Conservation (phyloP, 2,797 vertebrate genomes). For the Epinephelus coioides region DNA sequence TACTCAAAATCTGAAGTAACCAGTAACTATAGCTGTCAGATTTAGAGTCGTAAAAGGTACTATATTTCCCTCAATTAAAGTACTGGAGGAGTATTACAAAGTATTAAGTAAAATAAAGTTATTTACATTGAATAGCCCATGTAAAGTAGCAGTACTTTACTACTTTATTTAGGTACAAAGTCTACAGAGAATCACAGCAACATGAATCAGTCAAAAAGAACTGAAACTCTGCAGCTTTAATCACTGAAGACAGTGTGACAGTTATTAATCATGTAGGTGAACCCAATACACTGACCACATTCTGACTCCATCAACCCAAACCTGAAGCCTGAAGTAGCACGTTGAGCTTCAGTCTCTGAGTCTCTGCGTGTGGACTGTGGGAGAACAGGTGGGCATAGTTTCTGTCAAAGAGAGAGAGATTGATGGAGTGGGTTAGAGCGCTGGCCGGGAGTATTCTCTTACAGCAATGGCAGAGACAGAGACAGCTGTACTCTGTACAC, state of each 20-base stretch:
- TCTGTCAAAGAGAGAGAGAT: constrained; percentile 85
- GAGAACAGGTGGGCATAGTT: constrained; percentile 89
- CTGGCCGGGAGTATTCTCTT: constrained; percentile 83
- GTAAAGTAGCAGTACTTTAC: neutral
- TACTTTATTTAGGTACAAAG: neutral
- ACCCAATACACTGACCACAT: constrained; percentile 2
- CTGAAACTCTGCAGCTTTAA: neutral
- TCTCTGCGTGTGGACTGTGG: constrained; percentile 67
- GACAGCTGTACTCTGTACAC: constrained; percentile 78
- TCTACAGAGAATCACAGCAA: neutral
- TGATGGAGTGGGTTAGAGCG: constrained; percentile 82
- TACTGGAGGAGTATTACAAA: neutral
- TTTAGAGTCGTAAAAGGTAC: neutral
- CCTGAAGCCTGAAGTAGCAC: constrained; percentile 49
- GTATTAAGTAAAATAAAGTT: neutral
- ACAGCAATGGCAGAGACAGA: constrained; percentile 77
- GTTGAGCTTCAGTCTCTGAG: constrained; percentile 35
- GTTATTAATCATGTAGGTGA: constrained; percentile 6
- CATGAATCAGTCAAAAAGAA: neutral
- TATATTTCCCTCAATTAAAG: neutral
- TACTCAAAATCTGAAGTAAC: neutral
- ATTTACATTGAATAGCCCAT: too few species aligned
- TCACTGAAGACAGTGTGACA: neutral
- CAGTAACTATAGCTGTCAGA: neutral
- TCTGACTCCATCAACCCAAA: constrained; percentile 40